These are phyloP conservation scores for Phymorhynchus buccinoides DNA, from an alignment of 1,140 invertebrate species.

Conservation along the genomic window DNA sequence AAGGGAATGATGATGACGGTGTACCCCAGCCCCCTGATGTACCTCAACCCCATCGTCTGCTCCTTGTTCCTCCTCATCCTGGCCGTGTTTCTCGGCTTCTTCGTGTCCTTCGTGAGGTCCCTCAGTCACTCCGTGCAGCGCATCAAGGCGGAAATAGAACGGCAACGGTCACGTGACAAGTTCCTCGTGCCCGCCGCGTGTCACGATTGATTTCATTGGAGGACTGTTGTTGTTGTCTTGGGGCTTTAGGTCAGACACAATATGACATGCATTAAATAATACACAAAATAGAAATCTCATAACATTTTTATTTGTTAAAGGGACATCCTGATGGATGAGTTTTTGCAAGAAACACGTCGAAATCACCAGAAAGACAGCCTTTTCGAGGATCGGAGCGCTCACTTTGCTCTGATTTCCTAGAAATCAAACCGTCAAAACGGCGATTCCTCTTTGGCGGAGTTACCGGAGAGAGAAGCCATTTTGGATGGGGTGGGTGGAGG, in stretches of 20 bases:
- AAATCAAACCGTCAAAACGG: too few relatives aligned
- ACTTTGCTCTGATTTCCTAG: too few relatives aligned
- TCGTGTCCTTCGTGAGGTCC: conserved; percentile 37
- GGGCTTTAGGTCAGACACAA: too few relatives aligned
- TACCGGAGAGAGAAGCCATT: too few relatives aligned
- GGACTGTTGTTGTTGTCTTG: background rate
- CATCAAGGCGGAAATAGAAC: conserved; percentile 33
- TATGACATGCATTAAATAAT: too few relatives aligned
- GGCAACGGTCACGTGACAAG: conserved; percentile 27
- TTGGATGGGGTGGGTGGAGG: too few relatives aligned
- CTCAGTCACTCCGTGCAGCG: conserved; percentile 34
- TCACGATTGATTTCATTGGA: background rate
- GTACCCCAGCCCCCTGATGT: conserved; percentile 21
- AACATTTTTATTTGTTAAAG: too few relatives aligned
- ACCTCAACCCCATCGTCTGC: conserved; percentile 44
- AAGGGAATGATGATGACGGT: background rate
- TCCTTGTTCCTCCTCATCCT: conserved; percentile 41
- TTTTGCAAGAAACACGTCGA: too few relatives aligned
- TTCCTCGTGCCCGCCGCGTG: conserved; percentile 5
- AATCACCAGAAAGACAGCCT: too few relatives aligned
- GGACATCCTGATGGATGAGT: too few relatives aligned
- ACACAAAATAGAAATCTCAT: background rate
- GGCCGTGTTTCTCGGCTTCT: conserved; percentile 33
- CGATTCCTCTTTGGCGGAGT: too few relatives aligned
- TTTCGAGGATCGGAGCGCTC: too few relatives aligned